A percentile compares a stretch with the other conserved stretches of the same genome.
Conservation (phyloP, 2,113 vertebrate species). For the Nothocercus julius region DNA sequence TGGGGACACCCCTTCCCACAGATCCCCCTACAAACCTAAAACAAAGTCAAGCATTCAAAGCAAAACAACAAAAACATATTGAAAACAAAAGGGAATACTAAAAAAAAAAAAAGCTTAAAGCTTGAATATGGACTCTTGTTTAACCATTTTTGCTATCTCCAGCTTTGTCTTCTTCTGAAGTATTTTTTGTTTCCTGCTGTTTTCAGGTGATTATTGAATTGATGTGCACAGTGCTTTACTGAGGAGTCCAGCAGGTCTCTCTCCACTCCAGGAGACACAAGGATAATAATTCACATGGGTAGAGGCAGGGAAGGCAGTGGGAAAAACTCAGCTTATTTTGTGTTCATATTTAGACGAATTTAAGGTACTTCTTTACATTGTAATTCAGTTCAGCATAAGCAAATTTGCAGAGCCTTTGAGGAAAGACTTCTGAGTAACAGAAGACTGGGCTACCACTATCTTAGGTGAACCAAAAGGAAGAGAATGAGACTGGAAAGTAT, state of each 20-base stretch:
- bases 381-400: neutral
- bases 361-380: neutral
- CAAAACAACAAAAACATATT: neutral
- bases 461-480: neutral
- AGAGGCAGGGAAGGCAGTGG: neutral
- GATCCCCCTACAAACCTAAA: neutral
- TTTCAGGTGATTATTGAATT: neutral
- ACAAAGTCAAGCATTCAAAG: neutral
- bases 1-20: neutral
- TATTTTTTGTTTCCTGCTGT: neutral
- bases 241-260: neutral
- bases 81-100: neutral
- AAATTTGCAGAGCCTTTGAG: neutral
- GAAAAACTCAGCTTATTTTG: neutral
- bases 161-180: neutral
- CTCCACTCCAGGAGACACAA: neutral
- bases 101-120: neutral
- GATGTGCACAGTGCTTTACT: neutral
- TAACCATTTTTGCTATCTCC: neutral
- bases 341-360: neutral
- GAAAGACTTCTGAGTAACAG: neutral
- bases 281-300: neutral
- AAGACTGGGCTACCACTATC: neutral
- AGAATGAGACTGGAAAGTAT: neutral
- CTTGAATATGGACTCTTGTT: neutral